These are phyloP conservation scores for Aproaerema taeniolella DNA, from an alignment of 2,888 invertebrate genomes.

Conservation along the genomic window DNA sequence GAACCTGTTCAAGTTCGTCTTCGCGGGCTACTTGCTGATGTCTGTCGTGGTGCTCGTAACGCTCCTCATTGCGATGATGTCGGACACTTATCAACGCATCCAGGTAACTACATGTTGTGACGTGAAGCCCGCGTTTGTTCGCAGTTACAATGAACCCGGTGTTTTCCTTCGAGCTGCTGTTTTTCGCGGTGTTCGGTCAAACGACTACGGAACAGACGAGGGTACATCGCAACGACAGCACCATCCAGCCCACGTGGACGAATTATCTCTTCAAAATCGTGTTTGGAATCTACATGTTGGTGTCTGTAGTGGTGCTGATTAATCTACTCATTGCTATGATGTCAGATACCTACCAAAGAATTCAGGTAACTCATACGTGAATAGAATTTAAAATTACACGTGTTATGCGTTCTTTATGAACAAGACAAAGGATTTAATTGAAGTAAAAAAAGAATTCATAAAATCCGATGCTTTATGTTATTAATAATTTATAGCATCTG, in stretches of 20 bases:
- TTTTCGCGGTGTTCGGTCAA: slow-evolving; percentile 99
- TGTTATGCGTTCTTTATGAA: slow-evolving; percentile 12
- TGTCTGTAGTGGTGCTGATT: slow-evolving; percentile 98
- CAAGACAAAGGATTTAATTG: slow-evolving; percentile 7
- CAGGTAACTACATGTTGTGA: slow-evolving; percentile 85
- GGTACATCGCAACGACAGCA: slow-evolving; percentile 79
- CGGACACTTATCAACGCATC: slow-evolving; percentile 99
- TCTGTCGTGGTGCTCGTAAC: slow-evolving; percentile 98
- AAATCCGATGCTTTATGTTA: too few relatives aligned
- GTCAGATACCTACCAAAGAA: slow-evolving; percentile 99
- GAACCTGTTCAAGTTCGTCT: slow-evolving; percentile 92
- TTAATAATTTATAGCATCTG: slow-evolving; percentile 1
- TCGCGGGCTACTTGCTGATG: slow-evolving; percentile 98
- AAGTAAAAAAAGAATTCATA: not conserved
- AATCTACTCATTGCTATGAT: slow-evolving; percentile 99
- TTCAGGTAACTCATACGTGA: slow-evolving; percentile 85
- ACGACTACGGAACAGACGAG: slow-evolving; percentile 87
- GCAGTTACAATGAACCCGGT: slow-evolving; percentile 94
- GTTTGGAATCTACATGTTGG: slow-evolving; percentile 98
- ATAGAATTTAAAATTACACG: slow-evolving; percentile 11
- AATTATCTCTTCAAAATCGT: slow-evolving; percentile 91
- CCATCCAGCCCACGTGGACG: slow-evolving; percentile 88
- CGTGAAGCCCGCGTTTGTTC: slow-evolving; percentile 71
- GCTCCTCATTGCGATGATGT: slow-evolving; percentile 99
- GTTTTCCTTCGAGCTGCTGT: slow-evolving; percentile 97